These are phyloP conservation scores for Cryptoblepharus egeriae DNA, from an alignment of 2,797 vertebrate species.

Conservation along the genomic window DNA sequence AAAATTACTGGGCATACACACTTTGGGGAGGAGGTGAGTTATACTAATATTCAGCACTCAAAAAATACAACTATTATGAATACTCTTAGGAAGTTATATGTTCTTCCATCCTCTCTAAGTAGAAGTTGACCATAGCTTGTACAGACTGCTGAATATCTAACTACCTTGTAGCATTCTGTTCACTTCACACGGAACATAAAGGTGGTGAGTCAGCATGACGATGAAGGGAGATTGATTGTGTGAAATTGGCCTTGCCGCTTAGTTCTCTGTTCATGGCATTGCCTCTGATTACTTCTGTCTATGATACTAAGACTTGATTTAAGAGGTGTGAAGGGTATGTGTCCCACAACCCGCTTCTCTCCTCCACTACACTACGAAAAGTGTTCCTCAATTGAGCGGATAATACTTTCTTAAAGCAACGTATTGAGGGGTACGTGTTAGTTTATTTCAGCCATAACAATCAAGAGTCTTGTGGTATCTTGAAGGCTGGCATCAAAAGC, in stretches of 20 bases:
- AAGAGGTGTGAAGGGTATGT: conserved; percentile 15
- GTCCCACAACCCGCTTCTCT: neutral
- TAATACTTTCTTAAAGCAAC: neutral
- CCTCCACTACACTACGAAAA: conserved; percentile 20
- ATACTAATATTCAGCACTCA: neutral
- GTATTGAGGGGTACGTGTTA: neutral
- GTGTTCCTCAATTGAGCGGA: neutral
- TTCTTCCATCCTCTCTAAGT: neutral
- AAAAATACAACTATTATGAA: neutral
- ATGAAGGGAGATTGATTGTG: neutral
- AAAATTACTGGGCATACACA: neutral
- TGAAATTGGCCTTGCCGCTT: neutral
- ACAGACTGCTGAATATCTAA: neutral
- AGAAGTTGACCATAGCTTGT: neutral
- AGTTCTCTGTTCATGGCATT: conserved; percentile 5
- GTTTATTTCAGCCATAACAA: too few species aligned
- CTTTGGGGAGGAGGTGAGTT: neutral
- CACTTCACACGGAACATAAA: conserved; percentile 1
- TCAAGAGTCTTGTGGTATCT: too few species aligned
- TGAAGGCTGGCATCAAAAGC: too few species aligned
- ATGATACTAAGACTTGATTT: conserved; percentile 36
- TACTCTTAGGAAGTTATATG: neutral
- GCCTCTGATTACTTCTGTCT: neutral
- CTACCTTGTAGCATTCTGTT: neutral
- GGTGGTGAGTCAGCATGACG: neutral